Conservation (phyloP, 2,797 vertebrate genomes). For the Cuniculus paca region DNA sequence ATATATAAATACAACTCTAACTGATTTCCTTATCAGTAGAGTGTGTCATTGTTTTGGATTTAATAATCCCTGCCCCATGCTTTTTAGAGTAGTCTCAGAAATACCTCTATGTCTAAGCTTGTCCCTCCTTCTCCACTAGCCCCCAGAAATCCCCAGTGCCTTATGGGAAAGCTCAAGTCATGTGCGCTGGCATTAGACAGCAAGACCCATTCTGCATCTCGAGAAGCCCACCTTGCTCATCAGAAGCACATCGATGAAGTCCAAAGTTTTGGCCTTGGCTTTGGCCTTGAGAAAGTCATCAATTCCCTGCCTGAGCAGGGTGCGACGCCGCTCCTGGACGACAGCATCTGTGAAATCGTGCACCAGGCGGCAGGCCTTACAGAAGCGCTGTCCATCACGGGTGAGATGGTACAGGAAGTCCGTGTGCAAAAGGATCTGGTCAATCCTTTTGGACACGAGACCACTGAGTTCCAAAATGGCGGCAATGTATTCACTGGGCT, state of each 20-base stretch:
- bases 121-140: neutral
- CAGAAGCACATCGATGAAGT: constrained; percentile 94
- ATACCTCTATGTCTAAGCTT: neutral
- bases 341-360: constrained; percentile 88
- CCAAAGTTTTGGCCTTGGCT: constrained; percentile 82
- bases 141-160: neutral
- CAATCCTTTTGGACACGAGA: constrained; percentile 87
- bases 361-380: constrained; percentile 87
- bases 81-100: neutral
- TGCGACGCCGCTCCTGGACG: constrained; percentile 56
- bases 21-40: neutral
- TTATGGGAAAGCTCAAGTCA: neutral
- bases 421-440: constrained; percentile 86
- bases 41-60: neutral
- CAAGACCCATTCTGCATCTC: too few relatives aligned
- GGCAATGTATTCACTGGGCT: constrained; percentile 89
- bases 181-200: too few relatives aligned
- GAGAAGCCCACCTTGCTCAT: constrained; percentile 88
- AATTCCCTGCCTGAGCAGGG: constrained; percentile 66
- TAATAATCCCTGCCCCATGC: neutral
- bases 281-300: constrained; percentile 70
- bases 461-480: constrained; percentile 92
- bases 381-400: constrained; percentile 87
- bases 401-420: constrained; percentile 91
- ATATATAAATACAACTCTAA: neutral